phyloP scores from a whole-genome alignment of 2,888 invertebrate species.

The Seira musarum region DNA sequence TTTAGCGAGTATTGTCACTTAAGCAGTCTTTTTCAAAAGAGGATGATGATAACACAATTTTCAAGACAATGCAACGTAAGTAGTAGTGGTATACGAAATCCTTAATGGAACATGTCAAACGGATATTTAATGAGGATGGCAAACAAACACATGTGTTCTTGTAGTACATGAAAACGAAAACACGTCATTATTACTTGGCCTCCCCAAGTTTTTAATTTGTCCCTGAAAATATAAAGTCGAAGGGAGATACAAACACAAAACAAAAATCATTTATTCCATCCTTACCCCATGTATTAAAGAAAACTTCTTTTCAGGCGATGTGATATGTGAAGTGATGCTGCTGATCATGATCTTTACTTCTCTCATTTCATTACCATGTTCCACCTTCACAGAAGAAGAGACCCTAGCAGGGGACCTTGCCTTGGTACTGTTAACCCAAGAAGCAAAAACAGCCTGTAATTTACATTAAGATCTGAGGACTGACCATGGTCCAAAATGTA shows the following conservation, averaged over 20 bases:
- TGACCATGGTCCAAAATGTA: too few relatives aligned
- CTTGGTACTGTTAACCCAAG: too few relatives aligned
- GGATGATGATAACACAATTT: conserved; percentile 1
- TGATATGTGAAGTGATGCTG: background rate
- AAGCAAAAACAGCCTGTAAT: too few relatives aligned
- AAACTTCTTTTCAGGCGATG: background rate
- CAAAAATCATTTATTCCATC: background rate
- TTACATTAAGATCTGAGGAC: too few relatives aligned
- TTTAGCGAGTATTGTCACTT: conserved; percentile 3
- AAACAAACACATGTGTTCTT: background rate
- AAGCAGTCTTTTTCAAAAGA: background rate
- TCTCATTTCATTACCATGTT: too few relatives aligned
- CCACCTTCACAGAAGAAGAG: too few relatives aligned
- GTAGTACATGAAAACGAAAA: too few relatives aligned
- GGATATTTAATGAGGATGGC: background rate
- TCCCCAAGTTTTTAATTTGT: background rate
- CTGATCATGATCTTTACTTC: too few relatives aligned
- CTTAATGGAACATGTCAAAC: conserved; percentile 4
- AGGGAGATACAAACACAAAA: background rate
- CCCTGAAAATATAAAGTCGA: background rate
- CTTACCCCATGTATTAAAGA: background rate
- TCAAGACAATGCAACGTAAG: background rate
- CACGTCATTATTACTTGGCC: background rate
- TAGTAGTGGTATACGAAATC: too few relatives aligned
- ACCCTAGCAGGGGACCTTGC: too few relatives aligned